Conservation (phyloP, 2,113 vertebrate species). For the Alectura lathami region DNA sequence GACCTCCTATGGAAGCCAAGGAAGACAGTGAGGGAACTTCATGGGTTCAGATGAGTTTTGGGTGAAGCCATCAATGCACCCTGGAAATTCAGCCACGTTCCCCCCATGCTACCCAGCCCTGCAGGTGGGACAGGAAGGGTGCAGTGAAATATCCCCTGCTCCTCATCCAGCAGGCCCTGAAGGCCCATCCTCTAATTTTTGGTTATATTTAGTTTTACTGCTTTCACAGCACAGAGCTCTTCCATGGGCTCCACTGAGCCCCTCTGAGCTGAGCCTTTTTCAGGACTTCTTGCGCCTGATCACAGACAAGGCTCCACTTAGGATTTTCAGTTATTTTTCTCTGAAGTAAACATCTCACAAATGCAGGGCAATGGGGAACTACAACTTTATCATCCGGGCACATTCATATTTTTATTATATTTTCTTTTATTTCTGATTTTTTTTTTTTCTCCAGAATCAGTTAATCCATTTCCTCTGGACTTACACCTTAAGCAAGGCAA, state of each 20-base stretch:
- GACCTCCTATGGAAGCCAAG: background rate
- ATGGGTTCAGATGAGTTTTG: fast-evolving
- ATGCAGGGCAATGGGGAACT: background rate
- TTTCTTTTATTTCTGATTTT: background rate
- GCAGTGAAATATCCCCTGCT: background rate
- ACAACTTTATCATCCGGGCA: background rate
- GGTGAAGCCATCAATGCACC: background rate
- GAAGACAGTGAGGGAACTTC: background rate
- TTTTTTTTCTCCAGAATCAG: background rate
- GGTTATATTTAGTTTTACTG: background rate
- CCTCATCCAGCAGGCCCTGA: background rate
- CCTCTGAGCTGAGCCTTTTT: background rate
- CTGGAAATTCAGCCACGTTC: background rate
- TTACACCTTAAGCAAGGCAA: background rate
- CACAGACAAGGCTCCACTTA: background rate
- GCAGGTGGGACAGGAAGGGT: background rate
- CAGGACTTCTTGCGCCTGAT: background rate
- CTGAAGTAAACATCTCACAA: background rate
- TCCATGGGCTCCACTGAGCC: background rate
- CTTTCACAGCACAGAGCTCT: background rate
- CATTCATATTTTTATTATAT: background rate
- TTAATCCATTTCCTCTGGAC: background rate
- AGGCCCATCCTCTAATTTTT: background rate
- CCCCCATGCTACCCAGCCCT: background rate
- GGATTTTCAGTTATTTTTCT: background rate